Evolutionary conservation across 2,797 vertebrate genomes (phyloP).

Genomic region (Characodon lateralis): DNA sequence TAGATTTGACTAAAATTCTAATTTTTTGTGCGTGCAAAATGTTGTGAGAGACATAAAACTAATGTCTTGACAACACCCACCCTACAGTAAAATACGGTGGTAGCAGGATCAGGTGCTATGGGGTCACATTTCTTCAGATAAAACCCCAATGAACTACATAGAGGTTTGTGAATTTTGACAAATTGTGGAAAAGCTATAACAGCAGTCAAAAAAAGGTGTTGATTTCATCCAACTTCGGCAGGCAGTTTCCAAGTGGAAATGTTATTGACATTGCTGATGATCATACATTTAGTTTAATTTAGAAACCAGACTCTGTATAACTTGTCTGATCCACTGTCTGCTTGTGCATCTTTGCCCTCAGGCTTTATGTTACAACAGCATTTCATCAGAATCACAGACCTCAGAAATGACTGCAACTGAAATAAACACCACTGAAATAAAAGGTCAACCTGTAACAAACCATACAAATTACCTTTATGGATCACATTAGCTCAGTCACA

Average conservation of each 20-base stretch:
- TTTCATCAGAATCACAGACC: slow-evolving; percentile 7
- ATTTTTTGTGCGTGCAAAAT: background rate
- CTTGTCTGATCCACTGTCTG: slow-evolving; percentile 9
- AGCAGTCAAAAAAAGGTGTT: no score
- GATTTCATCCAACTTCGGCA: background rate
- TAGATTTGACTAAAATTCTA: background rate
- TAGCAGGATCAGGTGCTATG: background rate
- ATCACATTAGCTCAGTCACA: slow-evolving; percentile 2
- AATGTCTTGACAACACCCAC: background rate
- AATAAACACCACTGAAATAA: background rate
- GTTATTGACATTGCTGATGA: background rate
- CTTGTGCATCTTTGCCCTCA: background rate
- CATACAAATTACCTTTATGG: background rate
- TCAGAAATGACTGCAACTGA: background rate
- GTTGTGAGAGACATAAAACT: background rate
- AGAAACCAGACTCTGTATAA: slow-evolving; percentile 5
- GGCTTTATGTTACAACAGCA: background rate
- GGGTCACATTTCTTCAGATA: background rate
- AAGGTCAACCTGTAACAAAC: background rate
- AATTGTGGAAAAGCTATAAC: background rate
- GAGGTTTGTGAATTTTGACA: background rate
- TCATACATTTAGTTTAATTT: background rate
- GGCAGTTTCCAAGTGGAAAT: background rate
- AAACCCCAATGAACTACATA: background rate
- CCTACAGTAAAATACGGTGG: slow-evolving; percentile 7